Base-by-base conservation (phyloP, 2,797 vertebrate genomes). In the Microchirus variegatus region DNA sequence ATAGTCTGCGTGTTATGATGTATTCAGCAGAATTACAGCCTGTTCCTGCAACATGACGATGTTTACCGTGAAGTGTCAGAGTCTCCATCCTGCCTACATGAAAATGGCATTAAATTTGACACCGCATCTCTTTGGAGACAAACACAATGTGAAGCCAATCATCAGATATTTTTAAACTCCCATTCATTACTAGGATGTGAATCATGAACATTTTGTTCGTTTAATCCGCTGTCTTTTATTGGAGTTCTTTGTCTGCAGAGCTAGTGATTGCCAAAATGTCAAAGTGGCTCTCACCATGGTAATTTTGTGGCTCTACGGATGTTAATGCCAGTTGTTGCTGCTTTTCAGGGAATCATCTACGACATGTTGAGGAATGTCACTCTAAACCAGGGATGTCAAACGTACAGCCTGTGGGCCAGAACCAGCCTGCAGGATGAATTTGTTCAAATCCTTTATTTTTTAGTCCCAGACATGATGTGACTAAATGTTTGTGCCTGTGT, bases 61-160 rank as follows among this genome's bases (percentile, higher is more conserved):
- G 1, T 59, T 51, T 63, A 44, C 5, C 15, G 46, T 35, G 17
- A 63, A 35, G 49, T 9, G 40, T 36, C 58, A 14, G 57, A 18
- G 41, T 18, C 41, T 35, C 56, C 41, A 71, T 56, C 12, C 19
- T 42, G 44, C n/a, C 36, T 41, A 5, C 16, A 12, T 22, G 38
- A 53, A 55, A 26, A 31, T n/a, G 22, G 19, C 10, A 2, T 46
- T 61, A 3, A 26, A 45, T 58, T 42, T 62, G 37, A 50, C 40
- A 43, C 47, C 10, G 3, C 12, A 10, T 71, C n/a, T 53, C 13
- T 45, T 19, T 12, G 45, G 14, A 50, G 16, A 50, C 2, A 53
- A 37, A 37, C 3, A 3, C 1, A 17, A 2, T 9, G 12, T n/a
- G 14, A 43, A 63, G 31, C 1, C 13, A 35, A 3, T n/a, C 42